Evolutionary conservation across 2,113 vertebrate genomes (phyloP).

Genomic region (western clawed frog (Xenopus tropicalis)): DNA sequence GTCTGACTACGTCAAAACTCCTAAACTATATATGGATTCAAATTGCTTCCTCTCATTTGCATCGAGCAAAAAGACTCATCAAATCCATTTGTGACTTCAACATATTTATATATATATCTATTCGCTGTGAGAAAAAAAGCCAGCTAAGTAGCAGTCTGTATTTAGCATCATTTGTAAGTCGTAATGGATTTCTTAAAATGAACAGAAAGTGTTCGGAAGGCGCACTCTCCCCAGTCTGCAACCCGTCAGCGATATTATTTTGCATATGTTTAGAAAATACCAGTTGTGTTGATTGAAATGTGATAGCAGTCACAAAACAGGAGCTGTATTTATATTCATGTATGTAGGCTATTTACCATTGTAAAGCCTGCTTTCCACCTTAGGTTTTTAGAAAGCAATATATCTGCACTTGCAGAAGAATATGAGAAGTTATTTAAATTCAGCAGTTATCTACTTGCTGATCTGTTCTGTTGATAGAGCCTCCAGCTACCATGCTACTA

Average conservation of each 20-base stretch:
- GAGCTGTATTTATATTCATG: slow-evolving; percentile 1
- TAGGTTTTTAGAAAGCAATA: neutral
- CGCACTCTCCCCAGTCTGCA: neutral
- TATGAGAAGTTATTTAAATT: slow-evolving; percentile 32
- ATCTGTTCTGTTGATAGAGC: slow-evolving; percentile 39
- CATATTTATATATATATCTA: slow-evolving; percentile 21
- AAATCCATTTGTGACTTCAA: slow-evolving; percentile 23
- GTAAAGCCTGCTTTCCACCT: neutral
- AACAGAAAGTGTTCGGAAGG: neutral
- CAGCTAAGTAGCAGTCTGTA: slow-evolving; percentile 23
- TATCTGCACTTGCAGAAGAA: neutral
- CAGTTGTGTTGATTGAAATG: slow-evolving; percentile 25
- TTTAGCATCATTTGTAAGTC: slow-evolving; percentile 14
- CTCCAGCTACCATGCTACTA: neutral
- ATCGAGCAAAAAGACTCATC: slow-evolving; percentile 40
- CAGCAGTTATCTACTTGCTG: slow-evolving; percentile 25
- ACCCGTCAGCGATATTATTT: slow-evolving; percentile 17
- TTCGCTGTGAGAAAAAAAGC: neutral
- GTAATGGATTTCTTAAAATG: slow-evolving; percentile 22
- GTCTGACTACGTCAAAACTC: neutral
- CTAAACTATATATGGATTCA: neutral
- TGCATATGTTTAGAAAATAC: slow-evolving; percentile 22
- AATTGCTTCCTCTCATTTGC: slow-evolving; percentile 26
- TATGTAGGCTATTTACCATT: slow-evolving; percentile 16
- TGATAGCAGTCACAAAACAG: slow-evolving; percentile 1